Percentiles rank a stretch among this genome's conserved stretches.
phyloP scores from a whole-genome alignment of 2,113 vertebrate species.

The Dinomys branickii region DNA sequence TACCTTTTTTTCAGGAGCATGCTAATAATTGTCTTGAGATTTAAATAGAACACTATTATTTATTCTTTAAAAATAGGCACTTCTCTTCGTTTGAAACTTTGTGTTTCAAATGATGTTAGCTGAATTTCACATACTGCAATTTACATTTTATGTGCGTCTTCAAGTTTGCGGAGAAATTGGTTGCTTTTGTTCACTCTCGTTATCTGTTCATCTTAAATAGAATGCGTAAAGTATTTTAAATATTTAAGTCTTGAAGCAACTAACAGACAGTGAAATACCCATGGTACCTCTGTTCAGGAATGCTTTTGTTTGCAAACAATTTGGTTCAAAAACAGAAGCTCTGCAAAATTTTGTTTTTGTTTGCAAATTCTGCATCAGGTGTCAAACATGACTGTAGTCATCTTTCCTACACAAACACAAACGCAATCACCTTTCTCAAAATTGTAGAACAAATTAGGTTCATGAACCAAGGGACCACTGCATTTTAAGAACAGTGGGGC shows the following conservation, averaged over 20 bases:
- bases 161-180: neutral
- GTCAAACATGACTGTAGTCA: neutral
- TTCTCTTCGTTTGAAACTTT: slow-evolving; percentile 77
- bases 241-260: neutral
- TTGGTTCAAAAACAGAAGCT: neutral
- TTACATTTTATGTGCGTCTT: neutral
- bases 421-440: neutral
- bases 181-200: neutral
- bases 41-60: slow-evolving; percentile 88
- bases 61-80: slow-evolving; percentile 87
- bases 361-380: neutral
- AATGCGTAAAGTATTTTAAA: neutral
- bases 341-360: neutral
- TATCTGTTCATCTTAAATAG: neutral
- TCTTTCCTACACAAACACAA: neutral
- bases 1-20: slow-evolving; percentile 83
- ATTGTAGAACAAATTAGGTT: neutral
- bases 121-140: slow-evolving; percentile 34
- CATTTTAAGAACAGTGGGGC: neutral
- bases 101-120: slow-evolving; percentile 72
- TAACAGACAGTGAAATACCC: neutral
- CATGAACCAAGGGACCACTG: neutral
- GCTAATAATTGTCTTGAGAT: slow-evolving; percentile 87
- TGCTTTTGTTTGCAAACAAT: neutral
- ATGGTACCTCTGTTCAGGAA: neutral